These are phyloP conservation scores for Trinorchestia longiramus DNA, from an alignment of 1,140 invertebrate species.

Conservation along the genomic window DNA sequence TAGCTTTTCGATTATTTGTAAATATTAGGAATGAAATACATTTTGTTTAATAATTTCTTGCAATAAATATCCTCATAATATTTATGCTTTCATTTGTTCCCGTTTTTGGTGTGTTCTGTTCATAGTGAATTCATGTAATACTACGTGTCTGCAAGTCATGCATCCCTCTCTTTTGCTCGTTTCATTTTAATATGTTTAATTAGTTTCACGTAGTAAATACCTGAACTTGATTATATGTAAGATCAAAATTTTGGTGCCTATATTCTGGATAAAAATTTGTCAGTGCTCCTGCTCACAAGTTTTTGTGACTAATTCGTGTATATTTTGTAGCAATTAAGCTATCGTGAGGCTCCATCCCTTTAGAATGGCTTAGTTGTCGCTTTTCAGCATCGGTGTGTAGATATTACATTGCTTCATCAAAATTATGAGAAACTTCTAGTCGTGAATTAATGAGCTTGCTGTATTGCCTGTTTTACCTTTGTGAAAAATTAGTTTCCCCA, in stretches of 20 bases:
- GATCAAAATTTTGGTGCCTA: too few relatives aligned
- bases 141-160: not conserved
- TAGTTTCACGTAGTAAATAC: not conserved
- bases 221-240: not conserved
- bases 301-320: too few relatives aligned
- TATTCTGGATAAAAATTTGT: not conserved
- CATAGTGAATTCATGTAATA: not conserved
- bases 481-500: not conserved
- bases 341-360: not conserved
- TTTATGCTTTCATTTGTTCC: conserved; percentile 15
- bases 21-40: not conserved
- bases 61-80: conserved; percentile 27
- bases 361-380: not conserved
- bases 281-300: too few relatives aligned
- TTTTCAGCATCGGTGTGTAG: not conserved
- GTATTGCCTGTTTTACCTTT: not conserved
- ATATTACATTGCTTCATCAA: not conserved
- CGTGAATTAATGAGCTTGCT: not conserved
- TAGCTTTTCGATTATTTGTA: not conserved
- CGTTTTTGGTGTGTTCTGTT: not conserved
- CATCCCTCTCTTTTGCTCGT: not conserved
- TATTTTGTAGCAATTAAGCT: not conserved
- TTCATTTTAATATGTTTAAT: not conserved
- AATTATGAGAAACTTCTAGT: not conserved
- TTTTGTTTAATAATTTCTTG: conserved; percentile 15